Evolutionary conservation across 2,888 invertebrate species (phyloP).

Genomic region (Stomorhina lunata): DNA sequence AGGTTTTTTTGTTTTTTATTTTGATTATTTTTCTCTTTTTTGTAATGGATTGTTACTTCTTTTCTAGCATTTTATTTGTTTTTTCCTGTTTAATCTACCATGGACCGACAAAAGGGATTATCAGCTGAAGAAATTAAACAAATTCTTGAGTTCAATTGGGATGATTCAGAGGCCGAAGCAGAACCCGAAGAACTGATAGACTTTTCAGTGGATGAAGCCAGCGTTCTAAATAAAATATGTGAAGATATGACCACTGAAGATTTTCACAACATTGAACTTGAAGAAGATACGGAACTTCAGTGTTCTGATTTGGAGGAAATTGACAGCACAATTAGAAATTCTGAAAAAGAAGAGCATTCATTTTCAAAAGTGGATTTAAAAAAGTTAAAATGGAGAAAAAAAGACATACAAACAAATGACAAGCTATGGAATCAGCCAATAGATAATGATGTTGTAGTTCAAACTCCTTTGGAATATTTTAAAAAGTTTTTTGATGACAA

Average conservation of each 20-base stretch:
- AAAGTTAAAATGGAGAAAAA: not conserved
- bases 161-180: too few relatives aligned
- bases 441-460: too few relatives aligned
- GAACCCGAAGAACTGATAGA: not conserved
- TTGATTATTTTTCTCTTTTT: not conserved
- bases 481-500: not conserved
- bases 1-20: not conserved
- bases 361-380: conserved; percentile 1
- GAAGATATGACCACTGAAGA: conserved; percentile 6
- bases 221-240: not conserved
- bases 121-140: too few relatives aligned
- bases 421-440: not conserved
- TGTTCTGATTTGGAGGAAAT: not conserved
- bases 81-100: too few relatives aligned
- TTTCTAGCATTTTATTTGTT: not conserved
- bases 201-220: not conserved
- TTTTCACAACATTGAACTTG: not conserved
- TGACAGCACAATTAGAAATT: not conserved
- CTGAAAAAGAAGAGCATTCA: too few relatives aligned
- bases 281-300: not conserved
- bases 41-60: not conserved
- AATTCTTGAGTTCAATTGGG: too few relatives aligned
- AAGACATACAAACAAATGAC: not conserved
- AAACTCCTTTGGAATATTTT: not conserved
- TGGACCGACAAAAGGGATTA: too few relatives aligned